Evolutionary conservation across 2,113 vertebrate genomes (phyloP), one percentile per base, ranked within the genome.

Genomic region (Ailurus styani): DNA sequence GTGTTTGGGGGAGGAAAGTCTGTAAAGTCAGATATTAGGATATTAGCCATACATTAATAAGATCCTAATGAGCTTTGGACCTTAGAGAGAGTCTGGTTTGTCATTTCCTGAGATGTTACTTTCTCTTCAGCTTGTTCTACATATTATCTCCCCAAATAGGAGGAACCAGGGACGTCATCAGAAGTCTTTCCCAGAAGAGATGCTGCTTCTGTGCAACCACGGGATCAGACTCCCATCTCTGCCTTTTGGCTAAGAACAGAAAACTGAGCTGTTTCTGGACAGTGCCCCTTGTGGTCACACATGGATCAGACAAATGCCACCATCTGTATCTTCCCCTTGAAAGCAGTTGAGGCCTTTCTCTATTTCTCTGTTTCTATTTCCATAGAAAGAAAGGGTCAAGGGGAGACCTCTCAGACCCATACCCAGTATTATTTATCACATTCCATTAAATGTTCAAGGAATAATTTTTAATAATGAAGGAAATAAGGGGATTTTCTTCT

Each of bases 181-280:
- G 54, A 95, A 73, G 3, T n/a, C 21, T 34, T 3, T 47, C 55
- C 2, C 10, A 45, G n/a, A 86, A n/a, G 18, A 82, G n/a, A 29
- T 2, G 1, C 6, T 5, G 1, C 0, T 0, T 55, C 47, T 7
- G 5, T n/a, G n/a, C 37, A 25, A 2, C 27, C 2, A 11, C 82
- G n/a, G 47, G 11, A 57, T n/a, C 6, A 5, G 25, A 7, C 23
- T 77, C 20, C 14, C 13, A 17, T 29, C 54, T 5, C 64, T 50
- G 31, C 23, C 60, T 14, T 20, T 75, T 85, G 66, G 75, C 10
- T 17, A 29, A 95, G 7, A 66, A 50, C 70, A 23, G n/a, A n/a
- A n/a, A n/a, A n/a, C n/a, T n/a, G n/a, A n/a, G n/a, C 47, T 25
- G 72, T 29, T 18, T 2, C 1, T 64, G 50, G 6, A 50, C 0